Evolutionary conservation across 2,113 vertebrate species (phyloP).

Genomic region (Heliornis fulica): DNA sequence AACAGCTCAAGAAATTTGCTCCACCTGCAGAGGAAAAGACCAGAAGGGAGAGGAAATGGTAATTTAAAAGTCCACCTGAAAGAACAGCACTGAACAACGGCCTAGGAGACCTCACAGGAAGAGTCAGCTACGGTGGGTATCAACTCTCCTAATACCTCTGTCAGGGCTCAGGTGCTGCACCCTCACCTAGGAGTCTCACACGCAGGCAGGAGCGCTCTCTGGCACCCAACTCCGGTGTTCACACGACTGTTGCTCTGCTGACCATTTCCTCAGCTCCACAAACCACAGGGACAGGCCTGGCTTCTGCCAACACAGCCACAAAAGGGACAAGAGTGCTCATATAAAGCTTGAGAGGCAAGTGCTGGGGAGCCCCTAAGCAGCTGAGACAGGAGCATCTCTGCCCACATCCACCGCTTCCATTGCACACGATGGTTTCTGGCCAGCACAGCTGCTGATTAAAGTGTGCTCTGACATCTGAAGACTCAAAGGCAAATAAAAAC

Average conservation of each 20-base stretch:
- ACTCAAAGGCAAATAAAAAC: slow-evolving; percentile 36
- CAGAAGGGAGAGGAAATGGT: background rate
- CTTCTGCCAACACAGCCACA: background rate
- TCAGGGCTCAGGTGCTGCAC: too few species aligned
- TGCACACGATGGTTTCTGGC: accelerated
- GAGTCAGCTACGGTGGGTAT: background rate
- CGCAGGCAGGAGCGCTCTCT: background rate
- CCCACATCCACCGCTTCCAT: background rate
- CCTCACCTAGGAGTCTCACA: background rate
- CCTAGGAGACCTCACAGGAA: background rate
- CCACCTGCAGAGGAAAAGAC: background rate
- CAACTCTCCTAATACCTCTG: background rate
- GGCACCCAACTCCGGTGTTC: background rate
- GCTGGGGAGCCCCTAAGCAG: background rate
- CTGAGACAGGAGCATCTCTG: background rate
- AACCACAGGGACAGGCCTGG: background rate
- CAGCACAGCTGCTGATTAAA: background rate
- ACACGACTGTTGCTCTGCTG: accelerated
- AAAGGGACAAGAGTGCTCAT: background rate
- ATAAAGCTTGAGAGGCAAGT: background rate
- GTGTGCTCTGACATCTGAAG: background rate
- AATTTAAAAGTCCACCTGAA: background rate
- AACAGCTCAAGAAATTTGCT: background rate
- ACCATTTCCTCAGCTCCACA: accelerated
- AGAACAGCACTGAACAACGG: background rate